These are phyloP conservation scores for Microctonus aethiopoides DNA, from an alignment of 2,888 invertebrate genomes.

Conservation along the genomic window DNA sequence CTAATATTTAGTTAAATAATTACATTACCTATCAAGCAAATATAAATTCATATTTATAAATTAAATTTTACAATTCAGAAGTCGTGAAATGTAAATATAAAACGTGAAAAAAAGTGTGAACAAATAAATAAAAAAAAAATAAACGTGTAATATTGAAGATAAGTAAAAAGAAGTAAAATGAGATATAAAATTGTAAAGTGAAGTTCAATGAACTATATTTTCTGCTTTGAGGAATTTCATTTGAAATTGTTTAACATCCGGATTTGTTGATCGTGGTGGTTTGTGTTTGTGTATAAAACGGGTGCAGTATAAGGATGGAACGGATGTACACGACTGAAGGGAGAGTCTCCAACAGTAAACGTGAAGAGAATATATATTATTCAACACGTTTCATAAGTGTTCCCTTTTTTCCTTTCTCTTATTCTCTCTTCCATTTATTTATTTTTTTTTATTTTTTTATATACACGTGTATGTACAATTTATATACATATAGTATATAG, in stretches of 20 bases:
- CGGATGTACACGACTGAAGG: background rate
- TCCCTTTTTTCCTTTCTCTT: background rate
- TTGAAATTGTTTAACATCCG: background rate
- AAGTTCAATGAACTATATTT: background rate
- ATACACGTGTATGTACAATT: background rate
- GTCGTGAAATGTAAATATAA: no score
- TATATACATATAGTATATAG: no score
- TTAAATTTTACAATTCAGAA: no score
- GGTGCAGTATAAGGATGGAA: background rate
- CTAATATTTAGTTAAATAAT: no score
- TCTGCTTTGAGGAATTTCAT: background rate
- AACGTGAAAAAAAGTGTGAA: background rate
- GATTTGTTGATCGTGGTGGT: background rate
- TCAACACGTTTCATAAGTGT: conserved; percentile 5
- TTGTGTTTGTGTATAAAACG: background rate
- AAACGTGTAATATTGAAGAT: no score
- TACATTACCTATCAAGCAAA: no score
- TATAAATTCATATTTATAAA: no score
- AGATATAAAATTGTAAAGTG: background rate
- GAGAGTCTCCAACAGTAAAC: conserved; percentile 1
- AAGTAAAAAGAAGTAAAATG: background rate
- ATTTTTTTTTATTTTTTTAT: background rate
- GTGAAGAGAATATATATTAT: conserved; percentile 2
- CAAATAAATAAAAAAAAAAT: background rate
- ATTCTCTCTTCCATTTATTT: background rate